Evolutionary conservation across 2,888 invertebrate genomes (phyloP).

Genomic region (Crematogaster levior): DNA sequence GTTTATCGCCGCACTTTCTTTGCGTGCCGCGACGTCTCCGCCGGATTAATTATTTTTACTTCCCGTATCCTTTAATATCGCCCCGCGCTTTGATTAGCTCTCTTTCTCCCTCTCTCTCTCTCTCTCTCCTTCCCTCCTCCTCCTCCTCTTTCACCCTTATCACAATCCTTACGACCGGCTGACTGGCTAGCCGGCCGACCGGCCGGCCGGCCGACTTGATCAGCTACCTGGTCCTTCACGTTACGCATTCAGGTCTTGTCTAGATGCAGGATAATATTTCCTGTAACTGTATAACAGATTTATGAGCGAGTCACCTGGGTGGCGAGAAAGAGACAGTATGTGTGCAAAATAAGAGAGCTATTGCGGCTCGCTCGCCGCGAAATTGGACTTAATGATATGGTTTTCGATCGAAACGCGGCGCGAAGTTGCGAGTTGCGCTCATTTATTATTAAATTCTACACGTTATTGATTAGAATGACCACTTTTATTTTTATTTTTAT

Average conservation of each 20-base stretch:
- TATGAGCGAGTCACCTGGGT: conserved; percentile 62
- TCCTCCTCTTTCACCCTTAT: not conserved
- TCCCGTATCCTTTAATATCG: conserved; percentile 18
- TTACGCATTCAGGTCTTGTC: conserved; percentile 73
- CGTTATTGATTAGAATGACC: not conserved
- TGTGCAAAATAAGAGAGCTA: conserved; percentile 30
- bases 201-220: conserved; percentile 30
- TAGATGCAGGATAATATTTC: conserved; percentile 76
- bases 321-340: conserved; percentile 42
- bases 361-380: conserved; percentile 40
- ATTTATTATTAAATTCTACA: conserved; percentile 6
- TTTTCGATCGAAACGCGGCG: conserved; percentile 32
- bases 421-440: conserved; percentile 11
- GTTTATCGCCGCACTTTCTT: conserved; percentile 56
- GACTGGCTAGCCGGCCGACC: too few relatives aligned
- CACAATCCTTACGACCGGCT: conserved; percentile 26
- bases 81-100: not conserved
- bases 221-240: conserved; percentile 56
- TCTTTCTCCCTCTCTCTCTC: not conserved
- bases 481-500: not conserved
- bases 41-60: conserved; percentile 37
- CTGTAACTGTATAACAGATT: conserved; percentile 75
- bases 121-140: not conserved
- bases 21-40: conserved; percentile 42
- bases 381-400: conserved; percentile 47